Conservation (phyloP, 2,797 vertebrate species). For the Xenops minutus region DNA sequence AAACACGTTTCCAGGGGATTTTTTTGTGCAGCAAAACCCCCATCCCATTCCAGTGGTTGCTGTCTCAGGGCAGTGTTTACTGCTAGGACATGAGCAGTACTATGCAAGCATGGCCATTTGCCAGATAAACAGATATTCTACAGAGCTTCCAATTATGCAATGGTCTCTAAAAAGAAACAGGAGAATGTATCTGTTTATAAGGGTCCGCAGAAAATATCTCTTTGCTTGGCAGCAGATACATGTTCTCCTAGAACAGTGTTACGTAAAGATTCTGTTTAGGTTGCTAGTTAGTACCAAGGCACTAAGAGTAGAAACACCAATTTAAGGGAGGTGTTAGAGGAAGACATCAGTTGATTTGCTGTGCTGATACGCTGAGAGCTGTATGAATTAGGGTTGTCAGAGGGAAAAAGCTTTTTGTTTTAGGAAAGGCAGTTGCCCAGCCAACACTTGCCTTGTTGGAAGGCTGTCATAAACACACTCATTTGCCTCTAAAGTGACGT, state of each 20-base stretch:
- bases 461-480: background rate
- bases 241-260: constrained; percentile 4
- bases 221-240: constrained; percentile 14
- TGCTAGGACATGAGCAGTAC: constrained; percentile 28
- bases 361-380: background rate
- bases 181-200: constrained; percentile 64
- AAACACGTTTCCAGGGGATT: background rate
- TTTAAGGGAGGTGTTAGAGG: background rate
- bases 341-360: background rate
- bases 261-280: constrained; percentile 24
- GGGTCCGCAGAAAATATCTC: constrained; percentile 46
- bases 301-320: background rate
- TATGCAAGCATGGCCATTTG: constrained; percentile 49
- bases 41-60: background rate
- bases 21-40: background rate
- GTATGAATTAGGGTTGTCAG: background rate
- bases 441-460: background rate
- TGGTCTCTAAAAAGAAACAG: constrained; percentile 58
- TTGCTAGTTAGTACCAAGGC: background rate
- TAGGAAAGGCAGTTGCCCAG: background rate
- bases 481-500: background rate
- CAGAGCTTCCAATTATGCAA: constrained; percentile 63
- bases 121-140: constrained; percentile 63
- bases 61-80: constrained; percentile 48
- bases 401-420: background rate